Base-by-base conservation (phyloP, 1,140 invertebrate genomes). In the Pristionchus pacificus region DNA sequence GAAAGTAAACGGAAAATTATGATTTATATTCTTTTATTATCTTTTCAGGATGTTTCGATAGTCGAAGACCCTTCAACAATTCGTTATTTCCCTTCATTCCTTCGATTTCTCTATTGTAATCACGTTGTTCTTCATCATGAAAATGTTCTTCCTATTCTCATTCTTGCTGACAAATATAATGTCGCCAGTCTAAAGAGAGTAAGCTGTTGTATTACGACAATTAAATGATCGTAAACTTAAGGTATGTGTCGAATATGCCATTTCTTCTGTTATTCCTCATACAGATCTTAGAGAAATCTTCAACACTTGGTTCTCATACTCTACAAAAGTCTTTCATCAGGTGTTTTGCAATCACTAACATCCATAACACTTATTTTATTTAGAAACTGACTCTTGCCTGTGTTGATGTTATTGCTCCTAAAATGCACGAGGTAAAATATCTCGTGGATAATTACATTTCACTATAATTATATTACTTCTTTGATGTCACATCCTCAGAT, bases 101-200 rank as follows among this genome's bases (percentile, higher is more conserved):
- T 86, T 2, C 80, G 84, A 31, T 86, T 85, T 70, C 72, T 86
- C 0, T 86, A 86, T 73, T 82, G 83, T 59, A 85, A 85, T 70
- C 85, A 86, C 71, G 79, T 86, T 58, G 80, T 83, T 38, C 75
- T 86, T 24, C 83, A 85, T 71, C 76, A 80, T 6, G 83, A 85
- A 24, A 86, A 85, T 71, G 84, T 82, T 10, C 74, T 86, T 27
- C 85, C 85, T 6, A 72, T 86, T 0, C 72, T 86, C 0, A 80
- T 86, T 31, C 74, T 86, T 59, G 85, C 85, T 19, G 85, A 86
- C 75, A 86, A 86, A 68, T 86, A 86, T 73, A 85, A 85, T 77
- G 84, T 86, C 6, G 69, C 72, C 19, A 84, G 85, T 61, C 74
- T 86, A n/a, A 78, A 81, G 28, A 84, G 82, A 64, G 85, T 86